Conservation (phyloP, 1,140 invertebrate genomes). For the Scaptomyza hsui region DNA sequence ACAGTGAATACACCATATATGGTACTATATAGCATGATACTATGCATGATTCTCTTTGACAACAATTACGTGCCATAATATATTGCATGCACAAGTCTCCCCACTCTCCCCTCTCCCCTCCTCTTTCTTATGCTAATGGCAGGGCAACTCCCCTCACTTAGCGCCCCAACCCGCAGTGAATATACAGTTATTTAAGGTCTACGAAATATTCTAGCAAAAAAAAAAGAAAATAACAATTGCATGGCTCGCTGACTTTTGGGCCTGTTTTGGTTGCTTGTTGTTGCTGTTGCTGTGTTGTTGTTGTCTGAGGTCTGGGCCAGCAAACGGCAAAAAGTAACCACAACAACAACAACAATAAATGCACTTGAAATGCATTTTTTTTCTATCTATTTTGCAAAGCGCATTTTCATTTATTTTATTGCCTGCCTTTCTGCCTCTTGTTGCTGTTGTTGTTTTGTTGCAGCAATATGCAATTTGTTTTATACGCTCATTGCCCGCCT, state of each 20-base stretch:
- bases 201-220: too few relatives aligned
- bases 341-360: slow-evolving; percentile 28
- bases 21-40: too few relatives aligned
- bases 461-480: slow-evolving; percentile 73
- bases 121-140: slow-evolving; percentile 5
- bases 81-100: slow-evolving; percentile 58
- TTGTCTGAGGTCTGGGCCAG: slow-evolving; percentile 30
- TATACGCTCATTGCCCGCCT: slow-evolving; percentile 69
- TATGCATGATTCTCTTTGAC: slow-evolving; percentile 53
- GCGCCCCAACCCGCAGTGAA: slow-evolving; percentile 55
- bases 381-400: slow-evolving; percentile 26
- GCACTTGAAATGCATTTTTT: slow-evolving; percentile 70
- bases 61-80: slow-evolving; percentile 68
- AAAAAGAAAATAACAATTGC: slow-evolving; percentile 59
- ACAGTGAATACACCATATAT: slow-evolving; percentile 39
- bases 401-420: slow-evolving; percentile 74
- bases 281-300: slow-evolving; percentile 40
- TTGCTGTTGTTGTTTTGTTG: slow-evolving; percentile 35
- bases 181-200: slow-evolving; percentile 74
- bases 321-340: slow-evolving; percentile 5
- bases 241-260: slow-evolving; percentile 67
- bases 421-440: slow-evolving; percentile 24
- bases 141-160: slow-evolving; percentile 50
- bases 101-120: background rate
- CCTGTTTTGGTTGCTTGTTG: slow-evolving; percentile 34